Base-by-base conservation (phyloP, 2,888 invertebrate genomes). In the Trypoxylon attenuatum region DNA sequence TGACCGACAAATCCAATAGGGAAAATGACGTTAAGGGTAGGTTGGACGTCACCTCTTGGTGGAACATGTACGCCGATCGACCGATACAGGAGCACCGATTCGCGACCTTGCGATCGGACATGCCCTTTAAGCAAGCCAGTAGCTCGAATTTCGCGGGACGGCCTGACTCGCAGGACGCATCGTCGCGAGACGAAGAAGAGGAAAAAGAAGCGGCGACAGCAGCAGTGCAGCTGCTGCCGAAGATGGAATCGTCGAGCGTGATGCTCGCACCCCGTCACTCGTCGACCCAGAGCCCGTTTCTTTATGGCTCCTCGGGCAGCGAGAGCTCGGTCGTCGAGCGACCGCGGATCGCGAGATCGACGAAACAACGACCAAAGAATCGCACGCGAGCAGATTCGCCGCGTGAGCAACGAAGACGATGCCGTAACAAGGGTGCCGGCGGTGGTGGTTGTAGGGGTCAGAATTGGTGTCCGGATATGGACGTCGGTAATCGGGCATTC, bases 401-500 rank as follows among this genome's bases (percentile, higher is more conserved):
- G n/a, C 76, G 86, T 21, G 84, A 85, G 59, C 84, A 85, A 61
- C 80, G 86, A 16, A 80, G 86, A 23, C 71, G 83, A 45, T 86
- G 86, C 63, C 79, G 82, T 33, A 82, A 78, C 67, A 84, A 82
- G 66, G 78, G n/a, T n/a, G n/a, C n/a, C n/a, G n/a, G n/a, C n/a
- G n/a, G n/a, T n/a, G n/a, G n/a, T n/a, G n/a, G 81, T 59, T 81
- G 83, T 55, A 78, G 80, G 39, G 81, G 80, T 3, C 75, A 83
- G 57, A 83, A 86, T 73, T 90, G 89, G 87, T 91, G 91, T 81
- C 90, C 90, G 41, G 90, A 90, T 68, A 89, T 90, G 74, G 91
- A 92, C 88, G 90, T 92, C 58, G 90, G 90, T 47, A 90, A 91
- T 79, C 88, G 92, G 77, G 92, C 92, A 18, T 91, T 88, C 84